A percentile compares a stretch with the other conserved stretches of the same genome.
phyloP scores from a whole-genome alignment of 2,888 invertebrate species.

The Agriotes lineatus region DNA sequence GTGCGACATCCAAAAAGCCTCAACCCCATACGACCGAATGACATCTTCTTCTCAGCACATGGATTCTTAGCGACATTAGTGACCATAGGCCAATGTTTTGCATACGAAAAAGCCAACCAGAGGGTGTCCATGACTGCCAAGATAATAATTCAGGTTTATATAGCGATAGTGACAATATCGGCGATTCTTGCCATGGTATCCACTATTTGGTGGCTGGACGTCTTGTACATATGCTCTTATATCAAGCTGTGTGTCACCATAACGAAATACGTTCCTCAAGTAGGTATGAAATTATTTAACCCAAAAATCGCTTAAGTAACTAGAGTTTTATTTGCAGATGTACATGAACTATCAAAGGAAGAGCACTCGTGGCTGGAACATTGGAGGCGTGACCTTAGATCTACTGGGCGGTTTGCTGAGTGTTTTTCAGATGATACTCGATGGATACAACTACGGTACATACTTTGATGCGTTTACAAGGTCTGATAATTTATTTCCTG shows the following conservation, averaged over 20 bases:
- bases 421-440: conserved; percentile 95
- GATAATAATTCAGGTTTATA: conserved; percentile 75
- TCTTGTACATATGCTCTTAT: conserved; percentile 95
- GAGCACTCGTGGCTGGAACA: conserved; percentile 98
- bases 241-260: conserved; percentile 95
- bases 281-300: conserved; percentile 62
- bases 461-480: no score
- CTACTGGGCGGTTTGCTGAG: conserved; percentile 95
- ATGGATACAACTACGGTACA: conserved; percentile 90
- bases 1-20: conserved; percentile 85
- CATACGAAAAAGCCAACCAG: conserved; percentile 91
- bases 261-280: conserved; percentile 98
- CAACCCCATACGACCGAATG: conserved; percentile 95
- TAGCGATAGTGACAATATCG: conserved; percentile 73
- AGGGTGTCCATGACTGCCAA: conserved; percentile 83
- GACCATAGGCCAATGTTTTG: conserved; percentile 88
- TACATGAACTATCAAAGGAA: conserved; percentile 96
- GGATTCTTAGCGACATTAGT: conserved; percentile 87
- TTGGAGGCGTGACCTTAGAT: conserved; percentile 96
- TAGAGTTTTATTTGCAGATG: conserved; percentile 72
- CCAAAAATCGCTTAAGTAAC: neutral
- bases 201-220: conserved; percentile 88
- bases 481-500: no score
- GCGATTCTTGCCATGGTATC: conserved; percentile 73
- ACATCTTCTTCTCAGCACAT: conserved; percentile 95